A percentile compares a stretch with the other conserved stretches of the same genome.
Evolutionary conservation across 2,113 vertebrate genomes (phyloP).

Genomic region (Ctenodactylus gundi): DNA sequence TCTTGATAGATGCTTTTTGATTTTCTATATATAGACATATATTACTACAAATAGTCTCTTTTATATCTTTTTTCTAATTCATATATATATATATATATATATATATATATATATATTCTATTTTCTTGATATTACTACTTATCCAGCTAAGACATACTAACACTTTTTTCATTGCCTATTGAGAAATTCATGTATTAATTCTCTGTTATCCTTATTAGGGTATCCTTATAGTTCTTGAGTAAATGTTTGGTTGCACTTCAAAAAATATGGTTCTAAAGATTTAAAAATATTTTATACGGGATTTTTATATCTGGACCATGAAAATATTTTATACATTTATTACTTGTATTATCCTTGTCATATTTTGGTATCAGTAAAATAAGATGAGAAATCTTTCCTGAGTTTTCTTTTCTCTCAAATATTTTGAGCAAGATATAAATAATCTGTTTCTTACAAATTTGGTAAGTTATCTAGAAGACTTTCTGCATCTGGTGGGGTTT

Average conservation of each 20-base stretch:
- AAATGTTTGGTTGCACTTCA: not conserved
- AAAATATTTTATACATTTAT: constrained; percentile 16
- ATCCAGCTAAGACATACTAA: not conserved
- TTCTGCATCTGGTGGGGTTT: not conserved
- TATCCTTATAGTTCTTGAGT: not conserved
- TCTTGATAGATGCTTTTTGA: not conserved
- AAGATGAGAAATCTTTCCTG: not conserved
- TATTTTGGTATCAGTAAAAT: constrained; percentile 11
- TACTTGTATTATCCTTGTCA: not conserved
- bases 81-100: too few species aligned
- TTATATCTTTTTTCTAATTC: not conserved
- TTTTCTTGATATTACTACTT: constrained; percentile 17
- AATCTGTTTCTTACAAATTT: not conserved
- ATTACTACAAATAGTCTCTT: not conserved
- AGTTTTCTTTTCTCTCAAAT: not conserved
- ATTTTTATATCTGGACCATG: not conserved
- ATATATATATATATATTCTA: too few species aligned
- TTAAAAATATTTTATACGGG: not conserved
- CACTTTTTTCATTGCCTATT: not conserved
- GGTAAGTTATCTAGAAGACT: constrained; percentile 18
- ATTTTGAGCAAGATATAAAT: not conserved
- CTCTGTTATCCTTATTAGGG: not conserved
- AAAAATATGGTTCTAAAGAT: not conserved
- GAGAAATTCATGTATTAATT: not conserved
- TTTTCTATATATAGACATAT: not conserved